A percentile compares a stretch with the other conserved stretches of the same genome.
Evolutionary conservation across 2,888 invertebrate species (phyloP).

Genomic region (Drosophila meridionalis): DNA sequence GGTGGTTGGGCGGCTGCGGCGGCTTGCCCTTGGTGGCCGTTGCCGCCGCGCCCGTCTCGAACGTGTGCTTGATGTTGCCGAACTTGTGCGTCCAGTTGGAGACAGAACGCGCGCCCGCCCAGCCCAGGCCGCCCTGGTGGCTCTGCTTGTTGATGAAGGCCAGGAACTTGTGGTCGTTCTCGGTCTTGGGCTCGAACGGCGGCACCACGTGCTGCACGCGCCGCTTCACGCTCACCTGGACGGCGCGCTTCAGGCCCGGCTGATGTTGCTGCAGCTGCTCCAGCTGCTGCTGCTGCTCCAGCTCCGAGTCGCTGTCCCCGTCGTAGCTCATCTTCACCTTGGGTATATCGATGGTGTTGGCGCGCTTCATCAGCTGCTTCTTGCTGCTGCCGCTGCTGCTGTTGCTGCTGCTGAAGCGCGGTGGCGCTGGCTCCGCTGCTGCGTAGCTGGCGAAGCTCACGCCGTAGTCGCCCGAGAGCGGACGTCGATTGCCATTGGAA

Average conservation of each 20-base stretch:
- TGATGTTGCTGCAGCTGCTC: conserved; percentile 70
- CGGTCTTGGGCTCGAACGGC: conserved; percentile 92
- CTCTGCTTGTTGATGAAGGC: conserved; percentile 92
- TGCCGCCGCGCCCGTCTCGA: conserved; percentile 86
- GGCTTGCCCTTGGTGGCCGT: conserved; percentile 84
- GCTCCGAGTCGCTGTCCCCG: conserved; percentile 86
- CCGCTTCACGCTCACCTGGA: conserved; percentile 86
- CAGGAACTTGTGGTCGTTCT: conserved; percentile 93
- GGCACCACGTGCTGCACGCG: conserved; percentile 87
- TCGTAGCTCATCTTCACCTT: conserved; percentile 86
- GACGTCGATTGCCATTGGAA: conserved; percentile 49
- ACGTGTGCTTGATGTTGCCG: conserved; percentile 92
- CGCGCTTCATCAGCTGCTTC: conserved; percentile 93
- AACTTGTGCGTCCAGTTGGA: conserved; percentile 93
- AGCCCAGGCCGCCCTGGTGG: conserved; percentile 85
- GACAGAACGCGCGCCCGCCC: conserved; percentile 83
- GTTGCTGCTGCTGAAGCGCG: conserved; percentile 82
- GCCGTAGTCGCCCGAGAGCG: conserved; percentile 79
- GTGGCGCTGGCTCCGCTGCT: conserved; percentile 24
- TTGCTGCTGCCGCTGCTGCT: conserved; percentile 88
- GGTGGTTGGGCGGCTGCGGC: conserved; percentile 84
- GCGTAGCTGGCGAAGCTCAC: conserved; percentile 77
- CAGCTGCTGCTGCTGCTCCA: conserved; percentile 62
- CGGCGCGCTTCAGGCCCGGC: conserved; percentile 87
- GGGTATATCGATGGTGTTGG: conserved; percentile 95